These are phyloP conservation scores for Schizothorax lantsangensis DNA, from an alignment of 2,797 vertebrate species.

Conservation along the genomic window DNA sequence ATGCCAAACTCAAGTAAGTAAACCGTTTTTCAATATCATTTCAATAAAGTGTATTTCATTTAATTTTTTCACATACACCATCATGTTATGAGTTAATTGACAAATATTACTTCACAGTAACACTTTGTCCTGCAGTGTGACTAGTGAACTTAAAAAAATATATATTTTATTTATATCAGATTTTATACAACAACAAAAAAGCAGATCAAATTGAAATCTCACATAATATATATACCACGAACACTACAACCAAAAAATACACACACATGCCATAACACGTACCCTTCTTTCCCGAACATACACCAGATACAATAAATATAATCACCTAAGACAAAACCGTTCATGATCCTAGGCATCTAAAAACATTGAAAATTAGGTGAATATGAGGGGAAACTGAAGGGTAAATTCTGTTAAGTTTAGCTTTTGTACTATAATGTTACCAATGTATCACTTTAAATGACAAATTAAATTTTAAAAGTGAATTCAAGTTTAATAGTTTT, in stretches of 20 bases:
- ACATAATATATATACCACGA: too few species aligned
- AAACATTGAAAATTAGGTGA: too few species aligned
- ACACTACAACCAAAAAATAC: too few species aligned
- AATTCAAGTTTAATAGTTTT: neutral
- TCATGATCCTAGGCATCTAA: too few species aligned
- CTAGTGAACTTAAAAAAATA: neutral
- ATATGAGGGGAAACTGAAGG: neutral
- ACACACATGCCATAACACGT: neutral
- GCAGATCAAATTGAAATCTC: neutral
- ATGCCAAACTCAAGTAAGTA: constrained; percentile 91
- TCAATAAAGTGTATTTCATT: too few species aligned
- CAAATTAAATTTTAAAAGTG: neutral
- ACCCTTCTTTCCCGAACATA: neutral
- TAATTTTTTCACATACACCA: too few species aligned
- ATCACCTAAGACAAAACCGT: too few species aligned
- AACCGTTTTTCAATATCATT: neutral
- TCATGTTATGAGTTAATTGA: neutral
- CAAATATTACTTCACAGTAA: neutral
- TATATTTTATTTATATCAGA: neutral
- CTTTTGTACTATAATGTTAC: too few species aligned
- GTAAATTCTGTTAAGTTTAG: neutral
- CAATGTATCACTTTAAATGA: neutral
- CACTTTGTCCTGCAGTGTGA: neutral
- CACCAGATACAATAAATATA: too few species aligned
- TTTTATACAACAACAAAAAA: neutral